phyloP scores from a whole-genome alignment of 2,113 vertebrate genomes.

The Otus sunia region DNA sequence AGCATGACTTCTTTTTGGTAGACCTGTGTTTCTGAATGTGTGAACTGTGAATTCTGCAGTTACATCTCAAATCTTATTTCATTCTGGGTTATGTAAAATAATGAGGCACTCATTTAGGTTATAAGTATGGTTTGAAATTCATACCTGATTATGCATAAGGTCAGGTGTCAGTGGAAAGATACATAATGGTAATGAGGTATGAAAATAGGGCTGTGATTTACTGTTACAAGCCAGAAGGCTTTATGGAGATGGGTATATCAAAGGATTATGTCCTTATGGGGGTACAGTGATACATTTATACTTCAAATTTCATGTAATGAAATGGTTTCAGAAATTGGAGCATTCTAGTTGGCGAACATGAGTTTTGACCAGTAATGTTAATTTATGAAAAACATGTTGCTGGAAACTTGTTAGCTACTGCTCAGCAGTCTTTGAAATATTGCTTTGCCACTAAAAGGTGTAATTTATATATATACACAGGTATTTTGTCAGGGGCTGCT shows the following conservation, averaged over 20 bases:
- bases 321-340: background rate
- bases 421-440: conserved; percentile 25
- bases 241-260: conserved; percentile 17
- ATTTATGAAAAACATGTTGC: background rate
- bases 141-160: background rate
- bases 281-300: background rate
- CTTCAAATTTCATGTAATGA: background rate
- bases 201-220: conserved; percentile 6
- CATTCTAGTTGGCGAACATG: background rate
- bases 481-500: background rate
- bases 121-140: background rate
- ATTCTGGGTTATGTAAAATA: background rate
- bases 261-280: background rate
- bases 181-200: conserved; percentile 38
- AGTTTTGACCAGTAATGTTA: background rate
- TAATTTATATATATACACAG: background rate
- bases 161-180: conserved; percentile 27
- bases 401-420: background rate
- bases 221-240: conserved; percentile 12
- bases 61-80: background rate
- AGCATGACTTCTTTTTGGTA: background rate
- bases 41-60: background rate
- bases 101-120: background rate
- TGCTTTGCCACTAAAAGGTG: conserved; percentile 46
- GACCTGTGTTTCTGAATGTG: background rate